Evolutionary conservation across 1,140 invertebrate genomes (phyloP), one percentile per base, ranked within the genome.

Genomic region (Trichogramma pretiosum): DNA sequence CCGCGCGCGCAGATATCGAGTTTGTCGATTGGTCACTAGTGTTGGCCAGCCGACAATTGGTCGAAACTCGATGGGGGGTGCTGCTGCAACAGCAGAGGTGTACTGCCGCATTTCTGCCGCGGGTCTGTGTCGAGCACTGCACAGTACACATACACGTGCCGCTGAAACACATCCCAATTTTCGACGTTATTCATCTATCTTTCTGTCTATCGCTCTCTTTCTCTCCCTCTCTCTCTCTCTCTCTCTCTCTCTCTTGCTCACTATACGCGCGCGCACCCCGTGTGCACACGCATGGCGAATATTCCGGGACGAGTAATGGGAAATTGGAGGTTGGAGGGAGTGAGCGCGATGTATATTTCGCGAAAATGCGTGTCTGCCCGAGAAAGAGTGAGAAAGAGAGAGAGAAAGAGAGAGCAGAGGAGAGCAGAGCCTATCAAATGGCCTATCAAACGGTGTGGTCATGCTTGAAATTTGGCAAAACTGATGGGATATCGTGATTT

Each of bases 391-490:
- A n/a, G n/a, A n/a, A n/a, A n/a, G n/a, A n/a, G n/a, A n/a, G 26
- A 18, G 30, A 22, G 13, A 24, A 17, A 14, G 3, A 9, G 40
- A n/a, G 17, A 16, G 50, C 56, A 48, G 46, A 46, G 50, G 57
- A 52, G 52, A 54, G 57, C n/a, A n/a, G n/a, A n/a, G n/a, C n/a
- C n/a, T n/a, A n/a, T n/a, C n/a, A n/a, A n/a, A n/a, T n/a, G n/a
- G n/a, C 56, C 59, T 56, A 61, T 63, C 56, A 62, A 62, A 57
- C 55, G 55, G 52, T 47, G 53, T 59, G 58, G 57, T 57, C 56
- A 62, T 57, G 61, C 61, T 60, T 60, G 58, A 62, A 62, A 62
- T 62, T 62, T 53, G 53, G 52, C 43, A 26, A 48, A 41, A 41
- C 30, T 50, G 48, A 53, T 42, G 48, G 52, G 58, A 60, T 60